These are phyloP conservation scores for Cremastinae sp. DNA, from an alignment of 2,888 invertebrate genomes.

Conservation along the genomic window DNA sequence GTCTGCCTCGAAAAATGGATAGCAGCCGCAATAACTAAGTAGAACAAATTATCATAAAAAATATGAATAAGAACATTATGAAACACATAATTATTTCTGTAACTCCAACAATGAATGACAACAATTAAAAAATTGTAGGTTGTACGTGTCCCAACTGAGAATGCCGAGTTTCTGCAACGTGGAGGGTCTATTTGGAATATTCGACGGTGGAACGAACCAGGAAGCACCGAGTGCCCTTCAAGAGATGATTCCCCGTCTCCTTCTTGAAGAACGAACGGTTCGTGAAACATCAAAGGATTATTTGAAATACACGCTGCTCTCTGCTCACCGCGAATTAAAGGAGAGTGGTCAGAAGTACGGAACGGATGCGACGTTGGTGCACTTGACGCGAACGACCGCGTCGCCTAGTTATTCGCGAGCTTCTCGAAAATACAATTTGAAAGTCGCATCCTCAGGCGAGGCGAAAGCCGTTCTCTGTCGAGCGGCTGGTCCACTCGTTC, in stretches of 20 bases:
- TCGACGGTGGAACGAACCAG: conserved; percentile 89
- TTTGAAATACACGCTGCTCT: conserved; percentile 91
- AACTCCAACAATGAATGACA: no score
- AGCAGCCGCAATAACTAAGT: no score
- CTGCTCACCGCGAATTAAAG: conserved; percentile 89
- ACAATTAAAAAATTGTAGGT: conserved; percentile 73
- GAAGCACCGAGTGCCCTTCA: conserved; percentile 87
- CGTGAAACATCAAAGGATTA: conserved; percentile 91
- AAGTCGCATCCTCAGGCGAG: conserved; percentile 89
- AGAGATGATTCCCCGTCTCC: conserved; percentile 88
- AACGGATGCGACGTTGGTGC: conserved; percentile 87
- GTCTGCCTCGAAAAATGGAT: no score
- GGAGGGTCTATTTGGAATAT: conserved; percentile 91
- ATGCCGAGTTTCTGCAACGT: conserved; percentile 89
- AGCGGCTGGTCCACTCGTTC: conserved; percentile 85
- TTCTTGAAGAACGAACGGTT: conserved; percentile 90
- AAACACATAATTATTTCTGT: no score
- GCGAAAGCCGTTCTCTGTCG: conserved; percentile 88
- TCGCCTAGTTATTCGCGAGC: conserved; percentile 84
- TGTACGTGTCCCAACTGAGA: conserved; percentile 90
- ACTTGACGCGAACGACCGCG: conserved; percentile 85
- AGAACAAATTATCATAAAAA: no score
- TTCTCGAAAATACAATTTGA: conserved; percentile 85
- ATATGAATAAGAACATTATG: no score
- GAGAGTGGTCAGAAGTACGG: conserved; percentile 88